These are phyloP conservation scores for Torymus tubicola DNA, from an alignment of 2,888 invertebrate genomes.

Conservation along the genomic window DNA sequence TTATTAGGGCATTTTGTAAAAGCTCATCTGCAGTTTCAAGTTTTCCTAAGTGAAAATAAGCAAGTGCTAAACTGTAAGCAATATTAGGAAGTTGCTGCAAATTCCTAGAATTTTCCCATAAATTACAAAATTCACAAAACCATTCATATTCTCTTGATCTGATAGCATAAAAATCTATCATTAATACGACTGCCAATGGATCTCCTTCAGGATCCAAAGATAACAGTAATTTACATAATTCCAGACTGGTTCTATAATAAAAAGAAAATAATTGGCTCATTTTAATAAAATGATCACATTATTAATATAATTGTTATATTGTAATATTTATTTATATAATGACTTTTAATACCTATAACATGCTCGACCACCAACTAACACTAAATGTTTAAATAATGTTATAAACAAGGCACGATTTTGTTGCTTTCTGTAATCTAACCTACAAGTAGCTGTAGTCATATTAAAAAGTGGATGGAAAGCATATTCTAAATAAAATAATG, in stretches of 20 bases:
- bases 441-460: constrained; percentile 84
- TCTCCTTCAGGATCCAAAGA: constrained; percentile 86
- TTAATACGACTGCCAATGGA: constrained; percentile 86
- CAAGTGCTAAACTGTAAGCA: constrained; percentile 88
- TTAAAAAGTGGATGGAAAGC: constrained; percentile 89
- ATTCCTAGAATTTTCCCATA: constrained; percentile 82
- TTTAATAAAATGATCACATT: constrained; percentile 11
- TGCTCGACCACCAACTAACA: constrained; percentile 86
- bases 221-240: constrained; percentile 89
- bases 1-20: constrained; percentile 86
- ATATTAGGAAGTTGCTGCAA: constrained; percentile 91
- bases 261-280: constrained; percentile 41
- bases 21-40: constrained; percentile 79
- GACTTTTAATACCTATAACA: constrained; percentile 79
- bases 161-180: constrained; percentile 90
- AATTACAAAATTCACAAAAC: constrained; percentile 80
- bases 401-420: constrained; percentile 90
- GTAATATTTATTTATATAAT: constrained; percentile 16
- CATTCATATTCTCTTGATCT: constrained; percentile 86
- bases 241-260: constrained; percentile 85
- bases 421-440: constrained; percentile 86
- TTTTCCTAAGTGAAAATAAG: constrained; percentile 80
- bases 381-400: constrained; percentile 88
- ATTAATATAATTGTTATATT: background rate
- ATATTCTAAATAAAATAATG: constrained; percentile 86